Evolutionary conservation across 2,888 invertebrate species (phyloP).

Genomic region (Campopleginae sp.): DNA sequence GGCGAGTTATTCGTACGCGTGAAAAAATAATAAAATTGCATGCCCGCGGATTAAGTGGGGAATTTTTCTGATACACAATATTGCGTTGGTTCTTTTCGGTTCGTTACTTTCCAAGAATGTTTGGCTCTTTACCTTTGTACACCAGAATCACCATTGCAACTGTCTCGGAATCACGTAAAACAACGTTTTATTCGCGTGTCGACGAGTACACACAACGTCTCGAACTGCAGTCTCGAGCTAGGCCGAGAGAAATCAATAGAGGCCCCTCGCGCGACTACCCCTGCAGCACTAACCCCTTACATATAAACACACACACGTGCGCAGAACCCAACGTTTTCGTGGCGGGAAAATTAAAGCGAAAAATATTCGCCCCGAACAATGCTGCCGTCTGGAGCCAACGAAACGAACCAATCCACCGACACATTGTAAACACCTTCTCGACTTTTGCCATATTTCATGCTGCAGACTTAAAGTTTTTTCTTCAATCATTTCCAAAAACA

Average conservation of each 20-base stretch:
- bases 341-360: constrained; percentile 71
- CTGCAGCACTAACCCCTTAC: constrained; percentile 49
- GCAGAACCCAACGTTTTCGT: constrained; percentile 44
- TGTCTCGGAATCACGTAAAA: constrained; percentile 52
- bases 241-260: constrained; percentile 75
- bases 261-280: constrained; percentile 57
- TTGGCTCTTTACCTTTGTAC: constrained; percentile 75
- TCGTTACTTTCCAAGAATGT: neutral
- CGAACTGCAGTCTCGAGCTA: constrained; percentile 68
- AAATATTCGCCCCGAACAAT: constrained; percentile 6
- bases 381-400: neutral
- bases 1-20: neutral
- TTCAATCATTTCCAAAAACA: neutral
- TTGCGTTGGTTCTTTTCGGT: neutral
- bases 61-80: constrained; percentile 1
- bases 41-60: neutral
- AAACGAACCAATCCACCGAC: neutral
- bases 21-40: constrained; percentile 1
- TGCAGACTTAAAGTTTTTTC: too few species aligned
- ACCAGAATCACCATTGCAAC: constrained; percentile 78
- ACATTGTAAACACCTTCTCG: neutral
- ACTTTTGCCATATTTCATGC: neutral
- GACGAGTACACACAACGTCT: constrained; percentile 68
- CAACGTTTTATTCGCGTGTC: constrained; percentile 71
- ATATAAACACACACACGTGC: constrained; percentile 45